These are phyloP conservation scores for Crambe crambe DNA, from an alignment of 37 sponge, comb jelly and placozoan species.

Conservation along the genomic window DNA sequence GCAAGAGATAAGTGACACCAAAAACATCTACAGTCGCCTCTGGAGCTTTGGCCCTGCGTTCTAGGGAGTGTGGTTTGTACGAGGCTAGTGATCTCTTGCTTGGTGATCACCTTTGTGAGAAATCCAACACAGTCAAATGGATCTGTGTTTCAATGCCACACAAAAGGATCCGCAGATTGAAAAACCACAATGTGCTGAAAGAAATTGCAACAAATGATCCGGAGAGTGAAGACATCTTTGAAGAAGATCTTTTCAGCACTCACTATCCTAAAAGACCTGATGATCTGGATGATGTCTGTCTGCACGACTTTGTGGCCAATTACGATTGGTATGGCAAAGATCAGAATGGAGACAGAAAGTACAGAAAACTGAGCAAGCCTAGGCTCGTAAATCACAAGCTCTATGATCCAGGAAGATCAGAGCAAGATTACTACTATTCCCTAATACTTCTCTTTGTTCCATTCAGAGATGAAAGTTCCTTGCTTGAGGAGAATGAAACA, in stretches of 20 bases:
- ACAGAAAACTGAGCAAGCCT: slow-evolving; percentile 15
- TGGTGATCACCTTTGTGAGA: slow-evolving; percentile 50
- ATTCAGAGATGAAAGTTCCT: not conserved
- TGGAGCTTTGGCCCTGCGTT: slow-evolving; percentile 5
- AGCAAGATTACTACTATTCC: slow-evolving; percentile 11
- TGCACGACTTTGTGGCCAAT: no score
- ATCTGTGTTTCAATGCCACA: no score
- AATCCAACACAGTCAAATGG: no score
- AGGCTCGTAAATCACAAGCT: no score
- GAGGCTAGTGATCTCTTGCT: no score
- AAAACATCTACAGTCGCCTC: slow-evolving; percentile 12
- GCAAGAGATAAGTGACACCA: slow-evolving; percentile 33
- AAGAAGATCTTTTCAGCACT: slow-evolving; percentile 23
- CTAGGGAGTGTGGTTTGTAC: slow-evolving; percentile 51
- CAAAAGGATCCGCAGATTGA: no score
- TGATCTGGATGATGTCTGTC: slow-evolving; percentile 44
- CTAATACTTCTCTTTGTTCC: no score
- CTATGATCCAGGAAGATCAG: slow-evolving; percentile 36
- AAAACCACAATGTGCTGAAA: no score
- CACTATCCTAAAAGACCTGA: no score
- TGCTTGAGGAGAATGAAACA: slow-evolving; percentile 35
- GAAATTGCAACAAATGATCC: slow-evolving; percentile 43
- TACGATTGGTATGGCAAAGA: no score
- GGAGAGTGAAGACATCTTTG: slow-evolving; percentile 24
- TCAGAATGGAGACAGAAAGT: slow-evolving; percentile 6